Base-by-base conservation (phyloP, 1,140 invertebrate genomes). In the Rhagoletis pomonella region DNA sequence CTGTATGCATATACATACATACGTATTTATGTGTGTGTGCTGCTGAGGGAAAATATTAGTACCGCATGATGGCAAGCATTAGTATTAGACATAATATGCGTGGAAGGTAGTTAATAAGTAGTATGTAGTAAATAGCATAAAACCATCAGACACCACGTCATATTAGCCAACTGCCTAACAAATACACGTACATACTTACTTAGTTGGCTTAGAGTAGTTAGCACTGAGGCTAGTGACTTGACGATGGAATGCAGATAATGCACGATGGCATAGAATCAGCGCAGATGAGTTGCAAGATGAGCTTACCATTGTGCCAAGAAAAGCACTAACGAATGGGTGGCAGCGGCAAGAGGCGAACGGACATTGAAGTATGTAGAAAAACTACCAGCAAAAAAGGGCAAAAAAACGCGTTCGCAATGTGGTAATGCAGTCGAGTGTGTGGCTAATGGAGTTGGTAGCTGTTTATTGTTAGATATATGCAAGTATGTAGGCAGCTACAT, bases 161-260 rank as follows among this genome's bases (percentile, higher is more conserved):
- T 55, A 81, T 81, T 55, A 81, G 50, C 73, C 73, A 81, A 81
- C 73, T 81, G 73, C 50, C 5, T 81, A 81, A 81, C 73, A 81
- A 81, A 81, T 81, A 12, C 29, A 29, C 29, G 29, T 29, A 29
- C 29, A 29, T 29, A 29, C 29, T 29, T 29, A 29, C 29, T 29
- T 29, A 29, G 29, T 29, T 29, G 29, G 73, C 73, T 81, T 6
- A 81, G 47, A 9, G 50, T 50, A 81, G 47, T 58, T 55, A 55
- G 73, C 29, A 29, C 17, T 58, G 73, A 50, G 73, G 73, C 73
- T 81, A 50, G n/a, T 81, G 73, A 81, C 73, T 81, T 81, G 73
- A n/a, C 73, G 73, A 81, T 81, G 73, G 73, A 81, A 81, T 81
- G 73, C 73, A 81, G 73, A 81, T 81, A 81, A 81, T 81, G 73